Conservation (phyloP, 35 echinoderm and acorn worm genomes). For the Heliocidaris erythrogramma region DNA sequence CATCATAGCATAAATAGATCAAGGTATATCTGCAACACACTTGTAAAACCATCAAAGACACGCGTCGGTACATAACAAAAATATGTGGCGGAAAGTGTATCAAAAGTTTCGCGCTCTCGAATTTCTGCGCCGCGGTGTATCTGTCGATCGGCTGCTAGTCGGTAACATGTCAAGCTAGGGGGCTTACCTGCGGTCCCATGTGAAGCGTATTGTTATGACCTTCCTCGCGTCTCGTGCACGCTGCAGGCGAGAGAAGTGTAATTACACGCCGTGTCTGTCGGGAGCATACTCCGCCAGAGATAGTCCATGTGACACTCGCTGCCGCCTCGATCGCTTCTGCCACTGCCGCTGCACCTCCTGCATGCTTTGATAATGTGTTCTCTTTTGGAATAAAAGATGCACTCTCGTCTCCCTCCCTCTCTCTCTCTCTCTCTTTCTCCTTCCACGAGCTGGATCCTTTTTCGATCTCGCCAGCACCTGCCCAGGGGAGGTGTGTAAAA, state of each 20-base stretch:
- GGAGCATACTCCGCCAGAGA: neutral
- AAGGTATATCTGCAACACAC: neutral
- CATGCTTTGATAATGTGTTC: neutral
- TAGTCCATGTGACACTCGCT: constrained; percentile 3
- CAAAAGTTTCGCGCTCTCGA: constrained; percentile 8
- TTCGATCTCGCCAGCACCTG: constrained; percentile 4
- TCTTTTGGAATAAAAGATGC: neutral
- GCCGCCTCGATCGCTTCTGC: constrained; percentile 6
- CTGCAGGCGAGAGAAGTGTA: constrained; percentile 28
- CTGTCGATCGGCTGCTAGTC: neutral
- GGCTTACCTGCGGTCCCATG: constrained; percentile 33
- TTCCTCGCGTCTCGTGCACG: neutral
- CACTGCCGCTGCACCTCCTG: neutral
- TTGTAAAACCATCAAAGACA: neutral
- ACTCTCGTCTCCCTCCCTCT: neutral
- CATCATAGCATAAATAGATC: constrained; percentile 1
- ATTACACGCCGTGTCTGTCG: constrained; percentile 40
- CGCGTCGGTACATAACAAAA: neutral
- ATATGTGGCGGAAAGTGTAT: constrained; percentile 12
- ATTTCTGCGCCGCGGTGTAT: neutral
- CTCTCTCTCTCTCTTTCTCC: neutral
- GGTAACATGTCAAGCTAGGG: constrained; percentile 4
- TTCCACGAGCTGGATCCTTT: neutral
- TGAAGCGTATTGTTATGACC: constrained; percentile 28
- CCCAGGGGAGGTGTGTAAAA: constrained; percentile 30